These are phyloP conservation scores for Conus betulinus DNA, from an alignment of 1,140 invertebrate species.

Conservation along the genomic window DNA sequence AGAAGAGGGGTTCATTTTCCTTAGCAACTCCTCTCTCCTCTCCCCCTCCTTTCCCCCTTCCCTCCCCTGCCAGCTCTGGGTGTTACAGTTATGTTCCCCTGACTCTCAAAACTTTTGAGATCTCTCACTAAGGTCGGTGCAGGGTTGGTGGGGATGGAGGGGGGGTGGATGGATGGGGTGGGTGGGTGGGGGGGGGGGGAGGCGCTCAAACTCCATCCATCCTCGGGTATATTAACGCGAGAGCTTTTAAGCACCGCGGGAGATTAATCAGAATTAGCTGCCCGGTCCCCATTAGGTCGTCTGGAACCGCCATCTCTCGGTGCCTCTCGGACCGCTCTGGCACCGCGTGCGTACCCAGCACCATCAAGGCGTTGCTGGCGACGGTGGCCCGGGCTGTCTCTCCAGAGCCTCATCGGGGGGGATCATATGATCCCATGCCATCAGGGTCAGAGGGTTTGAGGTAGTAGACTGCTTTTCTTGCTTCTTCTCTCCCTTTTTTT, in stretches of 20 bases:
- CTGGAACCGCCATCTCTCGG: background rate
- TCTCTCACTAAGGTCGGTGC: no score
- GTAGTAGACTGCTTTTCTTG: background rate
- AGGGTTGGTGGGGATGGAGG: no score
- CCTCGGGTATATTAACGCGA: background rate
- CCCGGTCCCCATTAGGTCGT: background rate
- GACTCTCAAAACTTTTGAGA: no score
- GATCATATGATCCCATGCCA: background rate
- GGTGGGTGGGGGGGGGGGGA: background rate
- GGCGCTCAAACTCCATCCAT: background rate
- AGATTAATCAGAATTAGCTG: slow-evolving; percentile 11
- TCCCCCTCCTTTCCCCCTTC: no score
- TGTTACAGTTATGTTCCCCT: no score
- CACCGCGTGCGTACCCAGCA: background rate
- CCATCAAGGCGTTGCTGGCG: background rate
- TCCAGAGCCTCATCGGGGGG: background rate
- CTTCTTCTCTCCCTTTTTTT: no score
- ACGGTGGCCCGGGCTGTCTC: background rate
- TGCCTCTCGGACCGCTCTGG: background rate
- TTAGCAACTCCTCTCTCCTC: no score
- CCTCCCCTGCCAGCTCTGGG: no score
- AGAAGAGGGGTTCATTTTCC: no score
- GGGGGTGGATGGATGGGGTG: no score
- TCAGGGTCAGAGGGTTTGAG: background rate
- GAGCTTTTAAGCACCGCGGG: background rate